phyloP scores from a whole-genome alignment of 2,113 vertebrate species.

The Cinclus mexicanus region DNA sequence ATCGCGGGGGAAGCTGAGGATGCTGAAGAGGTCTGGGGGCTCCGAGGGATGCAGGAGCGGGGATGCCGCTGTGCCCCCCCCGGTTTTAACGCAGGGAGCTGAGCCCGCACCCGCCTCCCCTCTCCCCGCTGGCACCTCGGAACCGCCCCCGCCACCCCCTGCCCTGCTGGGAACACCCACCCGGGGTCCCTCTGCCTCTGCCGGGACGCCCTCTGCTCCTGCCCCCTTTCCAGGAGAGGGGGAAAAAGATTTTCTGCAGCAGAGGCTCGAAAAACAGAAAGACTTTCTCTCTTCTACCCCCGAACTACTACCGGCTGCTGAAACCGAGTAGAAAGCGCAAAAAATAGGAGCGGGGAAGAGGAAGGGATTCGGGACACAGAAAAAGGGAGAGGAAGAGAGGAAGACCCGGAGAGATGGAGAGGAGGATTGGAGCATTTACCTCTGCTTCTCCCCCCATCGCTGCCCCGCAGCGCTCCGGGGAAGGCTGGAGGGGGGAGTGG shows the following conservation, averaged over 20 bases:
- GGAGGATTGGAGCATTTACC: background rate
- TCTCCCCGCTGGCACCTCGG: too few relatives aligned
- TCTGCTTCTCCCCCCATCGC: background rate
- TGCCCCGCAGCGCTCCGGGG: background rate
- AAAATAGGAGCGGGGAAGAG: background rate
- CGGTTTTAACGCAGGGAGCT: background rate
- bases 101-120: fast-evolving
- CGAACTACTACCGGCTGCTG: background rate
- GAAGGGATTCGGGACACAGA: background rate
- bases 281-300: fast-evolving
- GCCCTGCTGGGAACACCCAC: background rate
- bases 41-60: background rate
- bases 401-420: background rate
- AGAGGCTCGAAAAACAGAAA: background rate
- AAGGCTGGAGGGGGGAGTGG: background rate
- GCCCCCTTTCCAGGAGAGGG: background rate
- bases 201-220: background rate
- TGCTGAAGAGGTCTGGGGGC: background rate
- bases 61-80: background rate
- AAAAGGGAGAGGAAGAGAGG: background rate
- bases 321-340: background rate
- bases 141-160: background rate
- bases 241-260: background rate
- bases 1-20: background rate
- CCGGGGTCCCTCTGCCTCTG: background rate